Evolutionary conservation across 2,113 vertebrate species (phyloP).

Genomic region (Ceyx cyanopectus): DNA sequence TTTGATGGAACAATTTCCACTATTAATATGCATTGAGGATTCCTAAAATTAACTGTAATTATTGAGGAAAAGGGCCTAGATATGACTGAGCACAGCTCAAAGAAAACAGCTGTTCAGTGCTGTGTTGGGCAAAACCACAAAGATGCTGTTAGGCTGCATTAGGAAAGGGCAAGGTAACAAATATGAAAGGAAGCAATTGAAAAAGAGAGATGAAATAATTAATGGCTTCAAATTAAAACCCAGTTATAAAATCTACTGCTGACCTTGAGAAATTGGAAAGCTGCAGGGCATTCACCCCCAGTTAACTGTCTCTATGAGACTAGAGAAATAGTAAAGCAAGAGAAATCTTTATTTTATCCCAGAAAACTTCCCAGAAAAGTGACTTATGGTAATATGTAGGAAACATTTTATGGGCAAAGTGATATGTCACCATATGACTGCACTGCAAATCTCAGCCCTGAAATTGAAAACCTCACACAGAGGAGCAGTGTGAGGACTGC

Average conservation of each 20-base stretch:
- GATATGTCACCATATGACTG: background rate
- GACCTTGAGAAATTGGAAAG: background rate
- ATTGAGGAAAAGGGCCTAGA: slow-evolving; percentile 11
- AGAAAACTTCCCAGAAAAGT: background rate
- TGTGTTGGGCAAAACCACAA: background rate
- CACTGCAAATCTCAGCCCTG: background rate
- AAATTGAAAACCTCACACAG: background rate
- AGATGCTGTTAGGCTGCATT: background rate
- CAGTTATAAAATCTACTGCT: background rate
- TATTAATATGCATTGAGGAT: slow-evolving; percentile 56
- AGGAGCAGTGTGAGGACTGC: background rate
- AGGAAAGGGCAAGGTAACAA: slow-evolving; percentile 17
- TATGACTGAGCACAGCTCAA: slow-evolving; percentile 37
- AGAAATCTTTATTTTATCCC: background rate
- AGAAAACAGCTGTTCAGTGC: slow-evolving; percentile 55
- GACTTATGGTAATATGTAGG: background rate
- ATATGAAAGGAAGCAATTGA: background rate
- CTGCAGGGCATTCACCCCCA: background rate
- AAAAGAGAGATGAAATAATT: slow-evolving; percentile 18
- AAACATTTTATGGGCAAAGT: background rate
- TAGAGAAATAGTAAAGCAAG: background rate
- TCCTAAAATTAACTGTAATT: slow-evolving; percentile 68
- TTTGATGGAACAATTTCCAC: slow-evolving; percentile 43
- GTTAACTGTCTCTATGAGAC: background rate
- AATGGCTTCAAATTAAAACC: background rate